Evolutionary conservation across 2,888 invertebrate species (phyloP).

Genomic region (Bimastos eiseni): DNA sequence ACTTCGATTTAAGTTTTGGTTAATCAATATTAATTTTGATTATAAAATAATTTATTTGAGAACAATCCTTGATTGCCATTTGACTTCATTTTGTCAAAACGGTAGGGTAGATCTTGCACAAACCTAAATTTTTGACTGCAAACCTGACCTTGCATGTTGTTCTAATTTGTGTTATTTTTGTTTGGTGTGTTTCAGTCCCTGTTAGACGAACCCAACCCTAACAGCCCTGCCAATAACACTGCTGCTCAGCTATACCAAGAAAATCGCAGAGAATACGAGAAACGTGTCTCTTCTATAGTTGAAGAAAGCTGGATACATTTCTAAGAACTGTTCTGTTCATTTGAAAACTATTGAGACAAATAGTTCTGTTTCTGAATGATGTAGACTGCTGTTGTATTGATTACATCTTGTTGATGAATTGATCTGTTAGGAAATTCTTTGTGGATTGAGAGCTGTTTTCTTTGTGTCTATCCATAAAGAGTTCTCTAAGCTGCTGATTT

Average conservation of each 20-base stretch:
- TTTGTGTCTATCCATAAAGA: neutral
- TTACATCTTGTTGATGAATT: neutral
- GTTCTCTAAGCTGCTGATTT: neutral
- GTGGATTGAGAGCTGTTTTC: neutral
- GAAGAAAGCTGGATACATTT: constrained; percentile 85
- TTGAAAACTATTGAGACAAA: neutral
- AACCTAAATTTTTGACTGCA: neutral
- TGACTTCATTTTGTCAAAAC: neutral
- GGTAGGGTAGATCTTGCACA: neutral
- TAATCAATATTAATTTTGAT: neutral
- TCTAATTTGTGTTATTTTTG: constrained; percentile 18
- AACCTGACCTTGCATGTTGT: constrained; percentile 15
- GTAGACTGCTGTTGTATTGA: neutral
- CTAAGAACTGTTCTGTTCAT: constrained; percentile 19
- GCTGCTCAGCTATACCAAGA: constrained; percentile 99
- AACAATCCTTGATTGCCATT: too few species aligned
- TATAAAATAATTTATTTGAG: neutral
- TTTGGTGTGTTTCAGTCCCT: constrained; percentile 76
- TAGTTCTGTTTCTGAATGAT: neutral
- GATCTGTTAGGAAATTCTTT: constrained; percentile 6
- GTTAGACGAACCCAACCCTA: constrained; percentile 98
- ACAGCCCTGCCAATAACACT: constrained; percentile 98
- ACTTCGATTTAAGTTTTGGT: too few species aligned
- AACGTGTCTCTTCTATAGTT: constrained; percentile 97
- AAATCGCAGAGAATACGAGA: constrained; percentile 97